A percentile compares a stretch with the other conserved stretches of the same genome.
These are phyloP conservation scores for Drosophila auraria DNA, from an alignment of 1,140 invertebrate species.

Conservation along the genomic window DNA sequence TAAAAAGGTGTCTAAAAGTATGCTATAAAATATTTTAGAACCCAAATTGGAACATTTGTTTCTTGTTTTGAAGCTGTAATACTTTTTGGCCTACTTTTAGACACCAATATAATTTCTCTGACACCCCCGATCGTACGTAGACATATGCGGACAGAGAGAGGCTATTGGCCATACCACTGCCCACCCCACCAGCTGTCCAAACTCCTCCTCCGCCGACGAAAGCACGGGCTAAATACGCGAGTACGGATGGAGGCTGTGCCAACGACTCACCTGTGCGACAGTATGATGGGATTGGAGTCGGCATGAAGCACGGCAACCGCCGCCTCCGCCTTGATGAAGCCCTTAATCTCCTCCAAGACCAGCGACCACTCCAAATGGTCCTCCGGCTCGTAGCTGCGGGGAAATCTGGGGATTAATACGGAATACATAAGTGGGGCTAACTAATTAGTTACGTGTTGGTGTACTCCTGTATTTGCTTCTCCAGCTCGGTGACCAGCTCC, in stretches of 20 bases:
- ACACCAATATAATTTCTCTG: neutral
- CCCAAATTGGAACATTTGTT: no score
- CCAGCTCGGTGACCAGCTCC: constrained; percentile 96
- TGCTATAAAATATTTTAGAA: neutral
- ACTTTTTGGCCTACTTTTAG: no score
- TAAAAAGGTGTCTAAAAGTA: neutral
- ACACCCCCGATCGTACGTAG: neutral
- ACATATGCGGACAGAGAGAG: constrained; percentile 48
- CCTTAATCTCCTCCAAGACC: constrained; percentile 97
- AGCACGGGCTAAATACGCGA: constrained; percentile 80
- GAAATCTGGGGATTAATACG: constrained; percentile 33
- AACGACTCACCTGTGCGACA: constrained; percentile 91
- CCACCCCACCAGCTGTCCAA: constrained; percentile 76
- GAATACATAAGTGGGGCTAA: constrained; percentile 17
- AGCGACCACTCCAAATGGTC: constrained; percentile 98
- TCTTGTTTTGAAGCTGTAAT: neutral
- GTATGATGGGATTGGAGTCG: constrained; percentile 92
- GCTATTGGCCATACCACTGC: constrained; percentile 39
- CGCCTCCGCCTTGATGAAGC: constrained; percentile 97
- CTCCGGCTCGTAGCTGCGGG: constrained; percentile 93
- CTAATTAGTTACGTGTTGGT: constrained; percentile 89
- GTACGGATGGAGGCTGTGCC: constrained; percentile 50
- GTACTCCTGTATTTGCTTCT: constrained; percentile 97
- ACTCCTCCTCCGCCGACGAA: constrained; percentile 85
- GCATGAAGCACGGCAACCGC: constrained; percentile 94